phyloP scores from a whole-genome alignment of 2,113 vertebrate genomes.

The Amphilophus citrinellus region DNA sequence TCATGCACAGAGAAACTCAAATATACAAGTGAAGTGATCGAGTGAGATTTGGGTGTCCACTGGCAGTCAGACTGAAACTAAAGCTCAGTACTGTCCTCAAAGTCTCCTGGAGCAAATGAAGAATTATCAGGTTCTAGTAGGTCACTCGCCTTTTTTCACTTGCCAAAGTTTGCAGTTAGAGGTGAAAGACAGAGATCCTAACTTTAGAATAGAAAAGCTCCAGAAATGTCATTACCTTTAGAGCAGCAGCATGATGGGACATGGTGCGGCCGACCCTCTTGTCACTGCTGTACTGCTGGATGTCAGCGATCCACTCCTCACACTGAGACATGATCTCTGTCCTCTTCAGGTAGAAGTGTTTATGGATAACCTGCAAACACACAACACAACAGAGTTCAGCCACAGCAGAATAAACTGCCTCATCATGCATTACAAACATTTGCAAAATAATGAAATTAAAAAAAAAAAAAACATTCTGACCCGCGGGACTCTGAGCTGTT shows the following conservation, averaged over 20 bases:
- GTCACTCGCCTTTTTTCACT: neutral
- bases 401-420: neutral
- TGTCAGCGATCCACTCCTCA: conserved; percentile 98
- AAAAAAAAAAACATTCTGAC: neutral
- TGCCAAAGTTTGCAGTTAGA: neutral
- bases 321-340: conserved; percentile 97
- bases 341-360: conserved; percentile 98
- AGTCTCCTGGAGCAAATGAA: neutral
- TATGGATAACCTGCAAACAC: conserved; percentile 92
- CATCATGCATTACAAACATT: neutral
- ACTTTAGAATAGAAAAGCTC: neutral
- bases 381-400: neutral
- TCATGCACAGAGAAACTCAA: neutral
- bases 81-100: neutral
- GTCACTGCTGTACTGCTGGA: conserved; percentile 99
- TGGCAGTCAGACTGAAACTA: too few relatives aligned
- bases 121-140: neutral
- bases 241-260: conserved; percentile 97
- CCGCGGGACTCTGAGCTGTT: neutral
- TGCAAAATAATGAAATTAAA: neutral
- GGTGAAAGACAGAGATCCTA: neutral
- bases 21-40: neutral
- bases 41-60: neutral
- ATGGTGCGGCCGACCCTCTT: conserved; percentile 98
- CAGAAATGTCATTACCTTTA: conserved; percentile 85